phyloP scores from a whole-genome alignment of 2,797 vertebrate species.

The Glossophaga mutica region DNA sequence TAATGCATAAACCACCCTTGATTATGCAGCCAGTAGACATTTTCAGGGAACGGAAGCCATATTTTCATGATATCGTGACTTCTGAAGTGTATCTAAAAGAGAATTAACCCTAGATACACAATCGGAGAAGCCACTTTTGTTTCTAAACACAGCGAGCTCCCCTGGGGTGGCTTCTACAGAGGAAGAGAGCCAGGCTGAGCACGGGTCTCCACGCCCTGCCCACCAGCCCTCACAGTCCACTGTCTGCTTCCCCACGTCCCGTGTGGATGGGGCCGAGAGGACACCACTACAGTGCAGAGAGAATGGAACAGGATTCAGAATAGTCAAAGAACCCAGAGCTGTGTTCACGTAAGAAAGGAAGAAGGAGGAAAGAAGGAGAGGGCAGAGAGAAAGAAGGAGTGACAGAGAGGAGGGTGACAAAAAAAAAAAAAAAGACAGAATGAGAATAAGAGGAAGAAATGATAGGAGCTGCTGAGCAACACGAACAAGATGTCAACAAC shows the following conservation, averaged over 20 bases:
- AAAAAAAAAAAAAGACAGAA: background rate
- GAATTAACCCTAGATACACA: background rate
- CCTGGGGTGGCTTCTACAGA: fast-evolving
- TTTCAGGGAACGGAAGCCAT: background rate
- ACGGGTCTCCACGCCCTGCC: fast-evolving
- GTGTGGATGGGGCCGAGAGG: background rate
- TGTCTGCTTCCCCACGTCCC: background rate
- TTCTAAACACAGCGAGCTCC: fast-evolving
- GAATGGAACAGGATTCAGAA: background rate
- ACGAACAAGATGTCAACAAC: background rate
- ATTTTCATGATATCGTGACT: background rate
- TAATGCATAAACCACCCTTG: background rate
- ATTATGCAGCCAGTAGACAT: constrained; percentile 22
- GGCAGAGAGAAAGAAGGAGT: background rate
- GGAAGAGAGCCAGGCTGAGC: background rate
- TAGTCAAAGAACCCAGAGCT: background rate
- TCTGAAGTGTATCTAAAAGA: background rate
- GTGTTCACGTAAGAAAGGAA: background rate
- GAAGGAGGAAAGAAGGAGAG: background rate
- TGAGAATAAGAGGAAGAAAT: background rate
- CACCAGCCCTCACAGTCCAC: fast-evolving
- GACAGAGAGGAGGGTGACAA: background rate
- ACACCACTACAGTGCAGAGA: fast-evolving
- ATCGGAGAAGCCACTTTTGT: background rate
- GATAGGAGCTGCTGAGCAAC: background rate